Conservation (phyloP, 2,888 invertebrate species). For the Patella caerulea region DNA sequence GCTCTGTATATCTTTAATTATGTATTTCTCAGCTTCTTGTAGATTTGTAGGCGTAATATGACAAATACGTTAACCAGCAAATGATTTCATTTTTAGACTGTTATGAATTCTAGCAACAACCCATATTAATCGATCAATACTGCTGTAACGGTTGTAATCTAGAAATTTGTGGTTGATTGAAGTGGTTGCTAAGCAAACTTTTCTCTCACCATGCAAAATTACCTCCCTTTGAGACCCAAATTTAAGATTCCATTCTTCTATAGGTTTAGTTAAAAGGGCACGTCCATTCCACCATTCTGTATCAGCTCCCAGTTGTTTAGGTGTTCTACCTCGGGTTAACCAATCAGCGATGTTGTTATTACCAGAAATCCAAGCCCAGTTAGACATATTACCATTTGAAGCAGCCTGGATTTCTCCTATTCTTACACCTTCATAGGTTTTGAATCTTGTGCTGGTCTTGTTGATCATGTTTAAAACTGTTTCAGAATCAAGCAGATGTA, state of each 20-base stretch:
- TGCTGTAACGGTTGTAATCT: not conserved
- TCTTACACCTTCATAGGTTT: conserved; percentile 8
- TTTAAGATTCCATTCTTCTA: conserved; percentile 11
- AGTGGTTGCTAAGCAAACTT: not conserved
- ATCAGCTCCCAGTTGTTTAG: conserved; percentile 3
- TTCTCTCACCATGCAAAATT: conserved; percentile 15
- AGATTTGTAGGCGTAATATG: conserved; percentile 1
- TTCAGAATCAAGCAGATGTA: conserved; percentile 17
- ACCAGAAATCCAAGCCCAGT: conserved; percentile 19
- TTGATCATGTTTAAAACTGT: conserved; percentile 21
- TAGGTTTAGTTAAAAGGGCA: not conserved
- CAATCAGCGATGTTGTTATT: conserved; percentile 17
- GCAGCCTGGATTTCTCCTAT: conserved; percentile 25
- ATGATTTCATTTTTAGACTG: not conserved
- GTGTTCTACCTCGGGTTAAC: conserved; percentile 15
- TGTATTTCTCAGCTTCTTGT: conserved; percentile 14
- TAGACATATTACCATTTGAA: conserved; percentile 6
- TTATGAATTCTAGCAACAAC: not conserved
- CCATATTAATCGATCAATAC: not conserved
- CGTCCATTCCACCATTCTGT: conserved; percentile 16
- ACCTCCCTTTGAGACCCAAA: not conserved
- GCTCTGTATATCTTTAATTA: conserved; percentile 12
- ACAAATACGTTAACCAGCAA: not conserved
- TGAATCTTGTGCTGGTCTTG: conserved; percentile 15
- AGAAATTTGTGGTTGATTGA: not conserved